Evolutionary conservation across 2,797 vertebrate species (phyloP).

Genomic region (Echeneis naucrates): DNA sequence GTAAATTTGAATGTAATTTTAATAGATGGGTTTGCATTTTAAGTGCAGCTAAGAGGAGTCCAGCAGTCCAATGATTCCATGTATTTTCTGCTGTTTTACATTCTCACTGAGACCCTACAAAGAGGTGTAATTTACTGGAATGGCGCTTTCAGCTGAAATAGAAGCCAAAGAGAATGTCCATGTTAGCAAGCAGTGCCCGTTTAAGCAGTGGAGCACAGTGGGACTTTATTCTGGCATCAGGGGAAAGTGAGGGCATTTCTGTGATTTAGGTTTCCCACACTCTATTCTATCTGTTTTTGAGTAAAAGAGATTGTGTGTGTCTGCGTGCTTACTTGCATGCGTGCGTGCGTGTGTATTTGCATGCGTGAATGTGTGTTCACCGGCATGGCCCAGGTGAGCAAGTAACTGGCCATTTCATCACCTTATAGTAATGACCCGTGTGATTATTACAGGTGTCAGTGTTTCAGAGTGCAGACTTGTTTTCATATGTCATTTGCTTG

Average conservation of each 20-base stretch:
- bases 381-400: constrained; percentile 69
- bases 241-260: constrained; percentile 62
- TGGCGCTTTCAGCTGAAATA: constrained; percentile 51
- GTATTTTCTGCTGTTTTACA: constrained; percentile 72
- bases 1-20: constrained; percentile 61
- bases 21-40: constrained; percentile 69
- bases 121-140: constrained; percentile 69
- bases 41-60: constrained; percentile 62
- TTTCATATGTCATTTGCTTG: constrained; percentile 38
- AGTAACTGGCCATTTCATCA: constrained; percentile 75
- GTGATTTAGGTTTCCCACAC: constrained; percentile 52
- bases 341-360: constrained; percentile 30
- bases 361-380: constrained; percentile 41
- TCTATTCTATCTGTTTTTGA: constrained; percentile 34
- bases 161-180: constrained; percentile 59
- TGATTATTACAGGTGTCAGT: constrained; percentile 62
- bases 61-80: constrained; percentile 36
- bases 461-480: constrained; percentile 60
- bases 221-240: constrained; percentile 68
- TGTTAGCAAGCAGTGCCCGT: constrained; percentile 60
- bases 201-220: constrained; percentile 57
- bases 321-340: constrained; percentile 23
- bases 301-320: background rate
- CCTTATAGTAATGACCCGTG: constrained; percentile 50
- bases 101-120: constrained; percentile 59